A percentile compares a stretch with the other conserved stretches of the same genome.
These are phyloP conservation scores for Bacillus rossius DNA, from an alignment of 1,140 invertebrate species.

Conservation along the genomic window DNA sequence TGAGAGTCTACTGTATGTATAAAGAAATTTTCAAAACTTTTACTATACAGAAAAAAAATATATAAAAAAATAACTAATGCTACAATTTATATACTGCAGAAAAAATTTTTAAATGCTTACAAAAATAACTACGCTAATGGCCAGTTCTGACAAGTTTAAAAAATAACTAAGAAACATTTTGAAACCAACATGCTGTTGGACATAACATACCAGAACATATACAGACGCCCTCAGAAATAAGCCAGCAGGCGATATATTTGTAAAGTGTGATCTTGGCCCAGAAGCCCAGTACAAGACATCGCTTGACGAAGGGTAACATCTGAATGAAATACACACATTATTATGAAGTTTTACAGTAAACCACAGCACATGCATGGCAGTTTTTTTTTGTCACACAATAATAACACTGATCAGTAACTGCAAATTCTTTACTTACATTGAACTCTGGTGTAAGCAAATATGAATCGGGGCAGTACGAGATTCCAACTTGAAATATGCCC, in stretches of 20 bases:
- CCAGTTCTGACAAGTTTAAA: not conserved
- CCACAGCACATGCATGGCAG: not conserved
- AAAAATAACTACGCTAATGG: not conserved
- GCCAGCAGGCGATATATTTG: conserved; percentile 91
- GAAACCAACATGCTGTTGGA: not conserved
- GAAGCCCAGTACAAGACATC: conserved; percentile 62
- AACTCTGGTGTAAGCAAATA: conserved; percentile 64
- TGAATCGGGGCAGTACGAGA: conserved; percentile 59
- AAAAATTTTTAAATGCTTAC: too few relatives aligned
- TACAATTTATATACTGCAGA: too few relatives aligned
- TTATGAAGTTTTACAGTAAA: not conserved
- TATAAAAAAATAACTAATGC: too few relatives aligned
- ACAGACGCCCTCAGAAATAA: conserved; percentile 76
- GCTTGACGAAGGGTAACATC: conserved; percentile 54
- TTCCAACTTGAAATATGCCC: conserved; percentile 63
- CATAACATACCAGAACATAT: conserved; percentile 51
- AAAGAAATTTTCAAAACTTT: too few relatives aligned
- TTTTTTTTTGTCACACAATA: not conserved
- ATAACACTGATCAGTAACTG: not conserved
- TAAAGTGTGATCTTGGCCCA: conserved; percentile 82
- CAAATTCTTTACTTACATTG: conserved; percentile 35
- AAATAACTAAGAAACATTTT: not conserved
- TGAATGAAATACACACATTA: conserved; percentile 26
- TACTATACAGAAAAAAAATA: too few relatives aligned
- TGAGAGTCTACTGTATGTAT: too few relatives aligned